Evolutionary conservation across 2,888 invertebrate species (phyloP).

Genomic region (Noctua comes): DNA sequence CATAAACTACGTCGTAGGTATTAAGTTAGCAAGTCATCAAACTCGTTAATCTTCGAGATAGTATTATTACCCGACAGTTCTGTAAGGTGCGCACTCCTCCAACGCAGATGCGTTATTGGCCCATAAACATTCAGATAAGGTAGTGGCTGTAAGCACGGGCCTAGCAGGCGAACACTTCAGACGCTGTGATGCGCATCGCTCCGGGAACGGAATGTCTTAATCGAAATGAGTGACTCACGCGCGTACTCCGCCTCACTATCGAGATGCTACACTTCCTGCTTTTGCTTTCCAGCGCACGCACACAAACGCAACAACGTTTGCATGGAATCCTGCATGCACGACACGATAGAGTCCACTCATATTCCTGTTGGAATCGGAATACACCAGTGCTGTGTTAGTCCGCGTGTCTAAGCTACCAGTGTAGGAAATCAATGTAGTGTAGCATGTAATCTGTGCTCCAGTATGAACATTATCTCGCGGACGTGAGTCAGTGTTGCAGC

Average conservation of each 20-base stretch:
- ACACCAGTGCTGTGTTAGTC: neutral
- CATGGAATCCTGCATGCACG: neutral
- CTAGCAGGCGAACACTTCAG: conserved; percentile 24
- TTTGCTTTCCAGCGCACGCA: conserved; percentile 23
- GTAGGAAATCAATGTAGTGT: conserved; percentile 10
- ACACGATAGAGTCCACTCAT: neutral
- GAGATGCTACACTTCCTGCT: conserved; percentile 25
- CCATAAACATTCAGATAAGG: conserved; percentile 42
- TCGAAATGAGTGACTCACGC: conserved; percentile 60
- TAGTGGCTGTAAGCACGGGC: conserved; percentile 22
- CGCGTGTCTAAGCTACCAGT: neutral
- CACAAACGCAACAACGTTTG: neutral
- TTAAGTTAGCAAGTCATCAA: conserved; percentile 2
- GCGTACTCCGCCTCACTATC: conserved; percentile 13
- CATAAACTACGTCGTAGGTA: conserved; percentile 1
- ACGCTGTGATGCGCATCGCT: conserved; percentile 32
- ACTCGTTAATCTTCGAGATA: conserved; percentile 15
- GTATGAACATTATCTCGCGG: conserved; percentile 40
- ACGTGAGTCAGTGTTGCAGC: conserved; percentile 61
- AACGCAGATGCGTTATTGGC: conserved; percentile 23
- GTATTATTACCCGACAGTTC: conserved; percentile 5
- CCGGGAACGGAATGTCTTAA: conserved; percentile 59
- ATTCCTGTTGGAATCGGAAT: neutral
- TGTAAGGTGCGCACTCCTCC: conserved; percentile 21
- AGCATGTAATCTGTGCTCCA: conserved; percentile 23